Base-by-base conservation (phyloP, 2,113 vertebrate species). In the Irena cyanogastra region DNA sequence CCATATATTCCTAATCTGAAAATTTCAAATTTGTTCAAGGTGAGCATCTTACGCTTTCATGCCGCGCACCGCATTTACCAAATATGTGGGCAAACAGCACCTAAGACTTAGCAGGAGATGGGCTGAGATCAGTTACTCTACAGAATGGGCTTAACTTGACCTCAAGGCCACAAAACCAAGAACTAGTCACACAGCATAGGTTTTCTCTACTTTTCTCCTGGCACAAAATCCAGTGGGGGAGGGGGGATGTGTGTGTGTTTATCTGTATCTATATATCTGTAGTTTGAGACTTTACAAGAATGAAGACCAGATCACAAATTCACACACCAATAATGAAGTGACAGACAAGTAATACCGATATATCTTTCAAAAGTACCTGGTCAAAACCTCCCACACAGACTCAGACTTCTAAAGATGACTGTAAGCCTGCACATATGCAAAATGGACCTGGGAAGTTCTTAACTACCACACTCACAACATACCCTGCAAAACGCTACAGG, bases 201-300 rank as follows among this genome's bases (percentile, higher is more conserved):
- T 53, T 85, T 31, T 26, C 61, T 66, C 13, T 42, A 17, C 44
- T 44, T 42, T 59, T 60, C 9, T 52, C 28, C 65, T 68, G 30
- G 52, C 45, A 70, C n/a, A 61, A 74, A 71, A 77, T 45, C 22
- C 31, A 6, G 0, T 4, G 6, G 10, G 0, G 1, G 9, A 16
- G 0, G 15, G 0, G 4, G 44, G 1, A n/a, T 37, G 8, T n/a
- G 16, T 47, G 15, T 47, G 22, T 23, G 13, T 61, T 52, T 53
- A 28, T 56, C 3, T 33, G 0, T 20, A 7, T 19, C 13, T 10
- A 13, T 16, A 2, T 7, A 20, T 3, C 23, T 35, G 2, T 27
- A 54, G 22, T 16, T 65, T 44, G 45, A 87, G 28, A 50, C 33
- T 31, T 8, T 37, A 33, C 11, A 77, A 47, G 35, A 64, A 49